Base-by-base conservation (phyloP, 2,113 vertebrate genomes). In the Gymnobelideus leadbeateri region DNA sequence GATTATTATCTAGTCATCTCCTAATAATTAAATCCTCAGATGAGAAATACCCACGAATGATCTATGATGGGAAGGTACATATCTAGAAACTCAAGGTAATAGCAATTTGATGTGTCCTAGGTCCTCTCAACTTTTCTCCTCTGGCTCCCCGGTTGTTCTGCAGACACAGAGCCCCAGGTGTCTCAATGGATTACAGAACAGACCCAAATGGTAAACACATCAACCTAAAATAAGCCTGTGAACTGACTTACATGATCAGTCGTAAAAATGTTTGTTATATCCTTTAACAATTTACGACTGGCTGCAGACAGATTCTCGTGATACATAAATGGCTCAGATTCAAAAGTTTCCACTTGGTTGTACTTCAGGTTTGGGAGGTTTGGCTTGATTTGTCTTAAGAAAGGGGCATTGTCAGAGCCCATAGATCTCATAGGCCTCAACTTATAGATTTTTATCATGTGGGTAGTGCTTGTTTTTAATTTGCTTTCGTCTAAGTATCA, bases 211-310 rank as follows among this genome's bases (percentile, higher is more conserved):
- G 8, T 90, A 90, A 90, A 90, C 47, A 50, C 46, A 90, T 90
- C 47, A 12, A 84, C 89, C 89, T 90, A 47, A 90, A 50, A 90
- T 31, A 50, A 90, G 25, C 49, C 49, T 90, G 47, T 90, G 89
- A 90, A 50, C 25, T 3, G 28, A 90, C 89, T 90, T 90, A 90
- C 47, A 51, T 28, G 89, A 90, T 90, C 26, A 51, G 47, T 90
- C 11, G 49, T 90, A 90, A 90, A 90, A 90, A 14, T 90, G 89
- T 90, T 90, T 90, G 89, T 51, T 50, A 28, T 90, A 47, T 90
- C 89, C 89, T 50, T 90, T 90, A 90, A 90, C 89, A 90, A 90
- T 51, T 84, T 43, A 84, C 68, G 43, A n/a, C 68, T 84, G 68
- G 68, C 16, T 84, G 6, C 37, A 84, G n/a, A 84, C n/a, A 84